phyloP scores from a whole-genome alignment of 2,113 vertebrate genomes.

The Salvelinus sp. region DNA sequence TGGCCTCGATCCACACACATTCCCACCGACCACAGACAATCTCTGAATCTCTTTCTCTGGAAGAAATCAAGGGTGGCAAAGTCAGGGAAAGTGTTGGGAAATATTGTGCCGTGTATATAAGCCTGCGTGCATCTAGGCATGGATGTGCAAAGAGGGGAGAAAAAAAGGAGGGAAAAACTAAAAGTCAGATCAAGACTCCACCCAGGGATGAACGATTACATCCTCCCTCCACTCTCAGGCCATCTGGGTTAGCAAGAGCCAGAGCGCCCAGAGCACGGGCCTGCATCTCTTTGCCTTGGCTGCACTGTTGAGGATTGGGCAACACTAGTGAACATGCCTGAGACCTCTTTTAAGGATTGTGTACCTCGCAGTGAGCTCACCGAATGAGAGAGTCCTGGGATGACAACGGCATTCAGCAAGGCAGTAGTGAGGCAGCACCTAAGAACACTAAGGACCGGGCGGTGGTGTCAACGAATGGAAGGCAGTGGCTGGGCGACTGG shows the following conservation, averaged over 20 bases:
- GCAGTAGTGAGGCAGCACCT: neutral
- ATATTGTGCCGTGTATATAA: neutral
- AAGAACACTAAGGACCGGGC: neutral
- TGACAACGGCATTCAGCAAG: conserved; percentile 35
- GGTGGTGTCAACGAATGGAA: conserved; percentile 13
- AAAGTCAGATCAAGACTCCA: conserved; percentile 39
- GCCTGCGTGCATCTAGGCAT: neutral
- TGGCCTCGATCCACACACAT: conserved; percentile 23
- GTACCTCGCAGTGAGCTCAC: conserved; percentile 30
- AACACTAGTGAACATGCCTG: conserved; percentile 51
- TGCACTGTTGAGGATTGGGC: conserved; percentile 42
- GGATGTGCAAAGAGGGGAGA: neutral
- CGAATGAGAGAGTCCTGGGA: conserved; percentile 1
- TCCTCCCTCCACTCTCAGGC: conserved; percentile 46
- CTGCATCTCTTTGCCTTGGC: conserved; percentile 10
- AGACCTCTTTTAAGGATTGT: conserved; percentile 31
- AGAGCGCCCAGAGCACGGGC: conserved; percentile 13
- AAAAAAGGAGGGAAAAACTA: conserved; percentile 23
- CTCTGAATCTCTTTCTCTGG: no score
- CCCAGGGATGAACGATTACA: conserved; percentile 54
- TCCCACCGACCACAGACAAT: neutral
- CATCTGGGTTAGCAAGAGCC: conserved; percentile 37
- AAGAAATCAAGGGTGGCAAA: no score
- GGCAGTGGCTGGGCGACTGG: neutral
- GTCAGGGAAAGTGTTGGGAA: no score